Evolutionary conservation across 2,113 vertebrate species (phyloP).

Genomic region (Manacus vitellinus): DNA sequence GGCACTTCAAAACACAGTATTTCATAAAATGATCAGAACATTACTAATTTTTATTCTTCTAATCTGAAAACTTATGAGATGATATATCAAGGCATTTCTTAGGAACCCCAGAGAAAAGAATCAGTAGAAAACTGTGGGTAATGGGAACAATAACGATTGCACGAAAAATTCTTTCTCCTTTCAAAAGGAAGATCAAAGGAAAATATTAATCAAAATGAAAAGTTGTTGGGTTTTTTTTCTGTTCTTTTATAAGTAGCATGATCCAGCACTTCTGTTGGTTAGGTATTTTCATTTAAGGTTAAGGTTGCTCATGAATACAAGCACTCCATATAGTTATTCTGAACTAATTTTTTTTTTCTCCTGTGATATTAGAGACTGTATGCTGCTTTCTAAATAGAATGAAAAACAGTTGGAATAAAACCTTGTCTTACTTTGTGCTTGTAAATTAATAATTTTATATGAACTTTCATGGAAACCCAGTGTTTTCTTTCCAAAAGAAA

Average conservation of each 20-base stretch:
- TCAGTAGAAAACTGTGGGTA: not conserved
- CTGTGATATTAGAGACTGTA: not conserved
- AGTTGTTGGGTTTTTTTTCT: not conserved
- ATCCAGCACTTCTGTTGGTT: not conserved
- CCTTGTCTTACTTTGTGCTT: not conserved
- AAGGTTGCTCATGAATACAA: not conserved
- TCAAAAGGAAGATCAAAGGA: conserved; percentile 38
- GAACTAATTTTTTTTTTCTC: not conserved
- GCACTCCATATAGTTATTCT: not conserved
- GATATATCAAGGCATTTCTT: not conserved
- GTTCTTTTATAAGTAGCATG: not conserved
- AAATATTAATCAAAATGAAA: conserved; percentile 19
- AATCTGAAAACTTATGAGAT: not conserved
- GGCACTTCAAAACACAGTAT: not conserved
- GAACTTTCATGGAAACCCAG: not conserved
- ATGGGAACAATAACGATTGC: not conserved
- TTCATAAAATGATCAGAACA: not conserved
- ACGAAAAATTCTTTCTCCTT: conserved; percentile 1
- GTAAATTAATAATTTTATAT: not conserved
- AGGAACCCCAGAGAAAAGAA: not conserved
- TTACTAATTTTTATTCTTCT: not conserved
- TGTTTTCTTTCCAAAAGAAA: not conserved
- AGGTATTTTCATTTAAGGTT: not conserved
- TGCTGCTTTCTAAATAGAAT: not conserved
- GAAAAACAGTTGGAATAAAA: not conserved